Conservation (phyloP, 1,140 invertebrate species). For the Drosophila persimilis region DNA sequence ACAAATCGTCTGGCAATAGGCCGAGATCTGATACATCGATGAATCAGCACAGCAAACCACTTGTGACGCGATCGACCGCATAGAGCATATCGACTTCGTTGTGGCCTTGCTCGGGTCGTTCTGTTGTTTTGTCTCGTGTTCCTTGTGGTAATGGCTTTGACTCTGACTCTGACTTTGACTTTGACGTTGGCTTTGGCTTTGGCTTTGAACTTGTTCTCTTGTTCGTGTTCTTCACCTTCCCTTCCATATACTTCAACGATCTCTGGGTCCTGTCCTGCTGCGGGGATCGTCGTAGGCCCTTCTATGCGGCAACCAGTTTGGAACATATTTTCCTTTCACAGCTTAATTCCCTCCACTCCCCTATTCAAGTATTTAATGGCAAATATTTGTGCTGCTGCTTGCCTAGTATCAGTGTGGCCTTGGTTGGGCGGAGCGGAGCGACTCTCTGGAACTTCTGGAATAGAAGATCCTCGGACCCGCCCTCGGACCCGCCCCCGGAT, state of each 20-base stretch:
- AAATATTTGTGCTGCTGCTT: too few species aligned
- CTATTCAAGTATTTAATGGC: too few species aligned
- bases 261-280: conserved; percentile 12
- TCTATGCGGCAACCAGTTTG: background rate
- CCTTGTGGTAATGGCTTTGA: conserved; percentile 19
- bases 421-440: too few species aligned
- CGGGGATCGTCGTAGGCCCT: background rate
- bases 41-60: conserved; percentile 22
- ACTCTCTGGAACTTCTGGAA: too few species aligned
- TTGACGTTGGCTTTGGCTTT: conserved; percentile 11
- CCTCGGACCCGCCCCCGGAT: conserved; percentile 13
- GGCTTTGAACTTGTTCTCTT: conserved; percentile 38
- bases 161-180: background rate
- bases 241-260: too few species aligned
- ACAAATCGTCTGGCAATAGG: background rate
- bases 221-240: background rate
- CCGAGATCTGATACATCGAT: conserved; percentile 6
- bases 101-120: conserved; percentile 27
- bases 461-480: background rate
- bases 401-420: too few species aligned
- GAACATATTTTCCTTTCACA: too few species aligned
- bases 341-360: too few species aligned
- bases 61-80: conserved; percentile 28
- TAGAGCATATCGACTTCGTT: conserved; percentile 44
- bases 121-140: conserved; percentile 27